A percentile compares a stretch with the other conserved stretches of the same genome.
phyloP scores from a whole-genome alignment of 1,140 invertebrate species.

The Phocides pigmalion region DNA sequence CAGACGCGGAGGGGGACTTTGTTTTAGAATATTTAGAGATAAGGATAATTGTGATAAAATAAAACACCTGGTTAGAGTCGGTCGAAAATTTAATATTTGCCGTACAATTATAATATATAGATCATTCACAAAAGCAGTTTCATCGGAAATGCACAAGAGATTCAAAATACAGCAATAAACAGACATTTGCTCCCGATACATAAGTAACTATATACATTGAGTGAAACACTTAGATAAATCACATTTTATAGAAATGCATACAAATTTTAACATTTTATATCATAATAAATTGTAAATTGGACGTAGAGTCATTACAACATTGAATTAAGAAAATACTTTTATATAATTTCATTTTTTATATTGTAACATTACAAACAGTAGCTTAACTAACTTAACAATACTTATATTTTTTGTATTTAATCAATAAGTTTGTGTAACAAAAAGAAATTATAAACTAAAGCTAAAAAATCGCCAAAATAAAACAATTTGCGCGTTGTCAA shows the following conservation, averaged over 20 bases:
- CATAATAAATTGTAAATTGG: constrained; percentile 65
- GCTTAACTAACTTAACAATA: constrained; percentile 75
- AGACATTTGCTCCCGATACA: constrained; percentile 66
- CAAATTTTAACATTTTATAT: constrained; percentile 64
- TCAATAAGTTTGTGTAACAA: constrained; percentile 50
- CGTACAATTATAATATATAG: constrained; percentile 56
- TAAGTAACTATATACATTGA: constrained; percentile 65
- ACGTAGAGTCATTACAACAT: constrained; percentile 64
- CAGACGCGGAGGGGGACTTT: no score
- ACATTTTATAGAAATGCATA: constrained; percentile 71
- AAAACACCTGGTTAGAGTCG: constrained; percentile 32
- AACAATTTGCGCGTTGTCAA: not conserved
- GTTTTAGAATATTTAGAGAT: no score
- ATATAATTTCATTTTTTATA: constrained; percentile 53
- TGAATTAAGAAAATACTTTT: constrained; percentile 72
- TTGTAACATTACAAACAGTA: constrained; percentile 69
- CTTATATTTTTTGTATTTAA: constrained; percentile 43
- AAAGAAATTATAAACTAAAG: constrained; percentile 50
- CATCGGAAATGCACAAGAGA: constrained; percentile 77
- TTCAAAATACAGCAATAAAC: constrained; percentile 66
- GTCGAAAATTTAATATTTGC: constrained; percentile 74
- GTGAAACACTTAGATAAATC: constrained; percentile 59
- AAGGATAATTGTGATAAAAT: no score
- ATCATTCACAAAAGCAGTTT: constrained; percentile 76
- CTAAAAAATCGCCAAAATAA: constrained; percentile 35